A percentile compares a stretch with the other conserved stretches of the same genome.
These are phyloP conservation scores for Lepisosteus osseus DNA, from an alignment of 2,113 vertebrate species.

Conservation along the genomic window DNA sequence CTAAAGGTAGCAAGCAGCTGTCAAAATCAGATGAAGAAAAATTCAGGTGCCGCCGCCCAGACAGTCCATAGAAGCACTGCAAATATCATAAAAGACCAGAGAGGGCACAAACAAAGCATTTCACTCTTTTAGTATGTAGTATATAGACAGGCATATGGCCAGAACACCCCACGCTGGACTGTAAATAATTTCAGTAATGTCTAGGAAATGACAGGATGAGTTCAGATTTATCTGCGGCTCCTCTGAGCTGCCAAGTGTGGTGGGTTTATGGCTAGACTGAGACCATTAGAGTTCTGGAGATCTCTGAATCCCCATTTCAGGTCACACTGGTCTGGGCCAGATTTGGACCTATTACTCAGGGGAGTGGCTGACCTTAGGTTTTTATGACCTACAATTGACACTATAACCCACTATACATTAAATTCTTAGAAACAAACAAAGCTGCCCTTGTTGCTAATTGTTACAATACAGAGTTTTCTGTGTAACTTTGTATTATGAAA, in stretches of 20 bases:
- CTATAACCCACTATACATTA: background rate
- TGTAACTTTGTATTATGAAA: too few species aligned
- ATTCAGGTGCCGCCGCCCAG: too few species aligned
- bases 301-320: background rate
- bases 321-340: background rate
- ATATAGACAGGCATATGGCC: background rate
- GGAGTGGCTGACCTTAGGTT: background rate
- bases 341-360: background rate
- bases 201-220: background rate
- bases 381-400: background rate
- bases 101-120: too few species aligned
- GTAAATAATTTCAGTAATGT: background rate
- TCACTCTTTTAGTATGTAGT: background rate
- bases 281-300: slow-evolving; percentile 1
- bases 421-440: background rate
- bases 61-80: too few species aligned
- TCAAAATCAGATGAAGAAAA: too few species aligned
- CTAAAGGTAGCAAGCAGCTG: too few species aligned
- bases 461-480: slow-evolving; percentile 1
- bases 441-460: slow-evolving; percentile 3
- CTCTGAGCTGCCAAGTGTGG: slow-evolving; percentile 2
- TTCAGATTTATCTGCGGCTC: background rate
- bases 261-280: slow-evolving; percentile 3
- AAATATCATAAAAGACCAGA: too few species aligned
- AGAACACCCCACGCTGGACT: background rate